These are phyloP conservation scores for Haliclona indistincta DNA, from an alignment of 37 sponge, comb jelly and placozoan genomes.

Conservation along the genomic window DNA sequence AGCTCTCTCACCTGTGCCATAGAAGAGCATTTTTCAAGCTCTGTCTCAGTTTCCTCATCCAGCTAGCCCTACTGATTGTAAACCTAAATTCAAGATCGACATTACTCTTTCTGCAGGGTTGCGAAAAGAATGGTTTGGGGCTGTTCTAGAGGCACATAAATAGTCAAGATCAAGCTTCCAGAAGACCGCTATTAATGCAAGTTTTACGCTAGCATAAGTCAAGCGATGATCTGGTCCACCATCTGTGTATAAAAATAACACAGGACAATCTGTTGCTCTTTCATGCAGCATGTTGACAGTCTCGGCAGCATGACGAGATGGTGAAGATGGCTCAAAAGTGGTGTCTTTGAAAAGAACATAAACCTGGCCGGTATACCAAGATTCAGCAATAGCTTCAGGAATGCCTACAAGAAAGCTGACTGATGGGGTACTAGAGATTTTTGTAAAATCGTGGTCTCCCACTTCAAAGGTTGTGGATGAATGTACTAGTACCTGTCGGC, in stretches of 20 bases:
- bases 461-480: background rate
- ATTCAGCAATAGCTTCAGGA: slow-evolving; percentile 7
- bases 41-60: background rate
- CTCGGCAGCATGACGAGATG: slow-evolving; percentile 20
- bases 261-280: background rate
- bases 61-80: slow-evolving; percentile 13
- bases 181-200: slow-evolving; percentile 3
- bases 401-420: slow-evolving; percentile 7
- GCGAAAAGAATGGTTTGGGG: background rate
- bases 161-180: slow-evolving; percentile 11
- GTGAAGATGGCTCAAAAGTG: slow-evolving; percentile 20
- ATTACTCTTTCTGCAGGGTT: slow-evolving; percentile 19
- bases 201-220: slow-evolving; percentile 1
- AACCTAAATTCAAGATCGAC: slow-evolving; percentile 4
- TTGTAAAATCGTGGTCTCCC: slow-evolving; percentile 29
- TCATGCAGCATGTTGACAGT: background rate
- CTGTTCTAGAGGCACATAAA: slow-evolving; percentile 5
- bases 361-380: slow-evolving; percentile 15
- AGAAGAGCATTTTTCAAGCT: background rate
- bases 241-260: slow-evolving; percentile 16
- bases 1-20: slow-evolving; percentile 8
- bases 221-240: slow-evolving; percentile 23
- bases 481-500: background rate
- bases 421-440: background rate
- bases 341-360: slow-evolving; percentile 10